Percentiles rank a stretch among this genome's conserved stretches.
These are phyloP conservation scores for Camptogramma bilineatum DNA, from an alignment of 2,888 invertebrate genomes.

Conservation along the genomic window DNA sequence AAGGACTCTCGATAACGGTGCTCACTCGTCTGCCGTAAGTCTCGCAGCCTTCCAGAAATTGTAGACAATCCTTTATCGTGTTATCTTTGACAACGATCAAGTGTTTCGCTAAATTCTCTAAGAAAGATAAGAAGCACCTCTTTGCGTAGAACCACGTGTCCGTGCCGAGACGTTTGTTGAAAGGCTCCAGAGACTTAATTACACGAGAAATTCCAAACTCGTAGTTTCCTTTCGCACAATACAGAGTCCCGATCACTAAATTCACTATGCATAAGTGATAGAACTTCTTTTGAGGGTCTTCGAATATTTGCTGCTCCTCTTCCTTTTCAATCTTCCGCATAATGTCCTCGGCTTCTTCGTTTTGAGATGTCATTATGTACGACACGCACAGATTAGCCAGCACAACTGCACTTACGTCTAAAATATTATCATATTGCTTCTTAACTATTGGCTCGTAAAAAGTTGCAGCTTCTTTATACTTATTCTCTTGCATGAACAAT, in stretches of 20 bases:
- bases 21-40: slow-evolving; percentile 93
- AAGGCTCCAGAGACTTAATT: slow-evolving; percentile 98
- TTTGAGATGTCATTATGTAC: slow-evolving; percentile 99
- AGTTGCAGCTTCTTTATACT: slow-evolving; percentile 98
- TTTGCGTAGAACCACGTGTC: slow-evolving; percentile 99
- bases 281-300: slow-evolving; percentile 96
- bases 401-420: slow-evolving; percentile 98
- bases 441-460: slow-evolving; percentile 99
- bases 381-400: slow-evolving; percentile 99
- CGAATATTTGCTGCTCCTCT: slow-evolving; percentile 96
- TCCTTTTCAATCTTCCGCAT: slow-evolving; percentile 99
- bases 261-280: slow-evolving; percentile 99
- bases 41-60: slow-evolving; percentile 96
- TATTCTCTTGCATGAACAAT: slow-evolving; percentile 99
- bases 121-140: slow-evolving; percentile 96
- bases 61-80: slow-evolving; percentile 94
- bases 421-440: slow-evolving; percentile 96
- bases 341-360: slow-evolving; percentile 99
- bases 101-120: slow-evolving; percentile 96
- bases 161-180: slow-evolving; percentile 96
- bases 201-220: slow-evolving; percentile 99
- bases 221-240: slow-evolving; percentile 99
- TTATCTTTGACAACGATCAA: slow-evolving; percentile 94
- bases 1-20: slow-evolving; percentile 92
- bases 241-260: slow-evolving; percentile 98